These are phyloP conservation scores for Periplaneta americana DNA, from an alignment of 1,140 invertebrate species.

Conservation along the genomic window DNA sequence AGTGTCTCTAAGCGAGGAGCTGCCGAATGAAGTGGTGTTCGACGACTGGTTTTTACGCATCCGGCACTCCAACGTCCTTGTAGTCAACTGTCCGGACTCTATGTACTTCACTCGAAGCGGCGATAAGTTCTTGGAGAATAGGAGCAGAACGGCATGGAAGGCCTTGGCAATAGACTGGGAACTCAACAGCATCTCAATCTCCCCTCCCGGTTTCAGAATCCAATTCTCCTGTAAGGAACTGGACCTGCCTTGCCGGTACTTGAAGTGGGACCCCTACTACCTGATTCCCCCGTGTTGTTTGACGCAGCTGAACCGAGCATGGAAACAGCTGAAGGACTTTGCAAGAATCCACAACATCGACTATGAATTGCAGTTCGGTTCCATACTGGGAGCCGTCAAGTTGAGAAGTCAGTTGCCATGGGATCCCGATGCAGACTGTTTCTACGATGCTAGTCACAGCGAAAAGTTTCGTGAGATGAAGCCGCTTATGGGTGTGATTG, in stretches of 20 bases:
- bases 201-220: conserved; percentile 10
- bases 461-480: neutral
- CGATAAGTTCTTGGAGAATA: conserved; percentile 2
- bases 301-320: conserved; percentile 14
- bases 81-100: conserved; percentile 29
- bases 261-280: conserved; percentile 1
- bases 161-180: conserved; percentile 23
- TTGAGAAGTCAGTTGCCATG: conserved; percentile 29
- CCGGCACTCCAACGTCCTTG: conserved; percentile 6
- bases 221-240: conserved; percentile 24
- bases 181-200: conserved; percentile 18
- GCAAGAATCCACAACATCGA: conserved; percentile 9
- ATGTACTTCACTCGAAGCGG: conserved; percentile 26
- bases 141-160: conserved; percentile 13
- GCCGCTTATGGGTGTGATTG: conserved; percentile 7
- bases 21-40: conserved; percentile 23
- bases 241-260: conserved; percentile 16
- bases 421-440: conserved; percentile 30
- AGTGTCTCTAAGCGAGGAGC: conserved; percentile 19
- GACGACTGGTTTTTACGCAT: conserved; percentile 31
- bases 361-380: conserved; percentile 29
- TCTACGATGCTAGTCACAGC: conserved; percentile 11
- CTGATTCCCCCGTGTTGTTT: conserved; percentile 23
- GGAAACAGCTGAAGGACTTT: conserved; percentile 14
- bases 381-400: conserved; percentile 31